Percentiles rank a stretch among this genome's conserved stretches.
Evolutionary conservation across 2,797 vertebrate genomes (phyloP).

Genomic region (Clarias fuscus): DNA sequence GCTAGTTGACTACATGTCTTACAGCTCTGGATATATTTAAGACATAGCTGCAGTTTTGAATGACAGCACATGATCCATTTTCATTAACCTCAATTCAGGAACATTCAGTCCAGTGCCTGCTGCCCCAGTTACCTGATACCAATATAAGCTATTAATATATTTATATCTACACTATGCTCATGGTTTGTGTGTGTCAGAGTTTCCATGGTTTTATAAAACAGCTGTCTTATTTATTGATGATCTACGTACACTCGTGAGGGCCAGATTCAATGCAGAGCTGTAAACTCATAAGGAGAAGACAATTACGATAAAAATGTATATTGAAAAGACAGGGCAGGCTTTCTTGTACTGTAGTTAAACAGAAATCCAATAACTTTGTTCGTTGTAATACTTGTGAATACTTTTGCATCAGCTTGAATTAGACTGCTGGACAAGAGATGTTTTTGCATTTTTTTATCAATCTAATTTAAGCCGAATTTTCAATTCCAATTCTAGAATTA

Average conservation of each 20-base stretch:
- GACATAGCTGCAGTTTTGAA: neutral
- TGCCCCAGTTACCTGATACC: conserved; percentile 40
- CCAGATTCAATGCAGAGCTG: neutral
- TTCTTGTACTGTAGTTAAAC: neutral
- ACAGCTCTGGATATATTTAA: neutral
- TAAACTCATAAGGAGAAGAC: neutral
- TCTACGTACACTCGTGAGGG: neutral
- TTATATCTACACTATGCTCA: conserved; percentile 1
- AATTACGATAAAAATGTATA: neutral
- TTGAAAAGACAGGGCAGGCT: neutral
- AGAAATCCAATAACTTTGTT: neutral
- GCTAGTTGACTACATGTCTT: neutral
- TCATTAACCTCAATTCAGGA: conserved; percentile 38
- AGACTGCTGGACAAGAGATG: neutral
- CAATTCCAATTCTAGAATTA: neutral
- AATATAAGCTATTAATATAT: conserved; percentile 36
- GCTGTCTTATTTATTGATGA: neutral
- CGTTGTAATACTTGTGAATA: neutral
- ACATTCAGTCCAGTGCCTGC: conserved; percentile 28
- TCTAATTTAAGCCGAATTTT: neutral
- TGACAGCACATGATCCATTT: conserved; percentile 1
- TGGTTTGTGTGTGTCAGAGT: conserved; percentile 12
- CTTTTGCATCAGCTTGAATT: neutral
- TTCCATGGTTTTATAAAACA: conserved; percentile 27
- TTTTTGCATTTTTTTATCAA: neutral